Percentiles rank a stretch among this genome's conserved stretches.
phyloP scores from a whole-genome alignment of 1,140 invertebrate genomes.

The Elysia chlorotica region DNA sequence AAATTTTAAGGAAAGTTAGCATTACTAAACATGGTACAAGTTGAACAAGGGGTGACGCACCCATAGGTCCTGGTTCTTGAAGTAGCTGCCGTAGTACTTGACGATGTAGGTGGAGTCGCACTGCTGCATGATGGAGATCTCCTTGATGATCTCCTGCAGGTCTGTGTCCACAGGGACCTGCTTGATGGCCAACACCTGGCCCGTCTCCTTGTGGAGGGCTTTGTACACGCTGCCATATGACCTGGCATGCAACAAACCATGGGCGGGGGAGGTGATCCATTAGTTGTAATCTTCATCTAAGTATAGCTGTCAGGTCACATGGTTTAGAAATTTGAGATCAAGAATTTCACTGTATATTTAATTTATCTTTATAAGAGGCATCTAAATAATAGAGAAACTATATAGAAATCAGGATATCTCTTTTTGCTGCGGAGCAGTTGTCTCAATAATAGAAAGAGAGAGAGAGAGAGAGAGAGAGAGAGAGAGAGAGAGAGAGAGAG shows the following conservation, averaged over 20 bases:
- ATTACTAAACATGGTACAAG: neutral
- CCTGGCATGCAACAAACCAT: slow-evolving; percentile 40
- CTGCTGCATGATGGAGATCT: slow-evolving; percentile 99
- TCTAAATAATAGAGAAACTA: too few species aligned
- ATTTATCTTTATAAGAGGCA: too few species aligned
- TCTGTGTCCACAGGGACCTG: slow-evolving; percentile 98
- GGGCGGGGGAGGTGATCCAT: too few species aligned
- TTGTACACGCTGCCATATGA: slow-evolving; percentile 87
- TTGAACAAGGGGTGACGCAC: slow-evolving; percentile 65
- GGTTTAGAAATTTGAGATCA: too few species aligned
- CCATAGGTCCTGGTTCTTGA: slow-evolving; percentile 99
- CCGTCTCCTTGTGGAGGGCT: slow-evolving; percentile 96
- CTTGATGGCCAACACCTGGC: slow-evolving; percentile 97
- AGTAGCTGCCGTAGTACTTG: slow-evolving; percentile 99
- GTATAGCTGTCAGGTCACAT: too few species aligned
- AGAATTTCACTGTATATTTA: too few species aligned
- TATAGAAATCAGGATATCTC: too few species aligned
- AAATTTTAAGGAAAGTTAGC: neutral
- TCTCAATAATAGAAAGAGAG: too few species aligned
- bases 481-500: slow-evolving; percentile 9
- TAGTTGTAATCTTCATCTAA: too few species aligned
- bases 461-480: neutral
- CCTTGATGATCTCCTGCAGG: slow-evolving; percentile 99
- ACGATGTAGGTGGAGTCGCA: slow-evolving; percentile 99
- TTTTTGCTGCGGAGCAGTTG: too few species aligned